Evolutionary conservation across 1,140 invertebrate genomes (phyloP), one percentile per base, ranked within the genome.

Genomic region (Lasioglossum albipes): DNA sequence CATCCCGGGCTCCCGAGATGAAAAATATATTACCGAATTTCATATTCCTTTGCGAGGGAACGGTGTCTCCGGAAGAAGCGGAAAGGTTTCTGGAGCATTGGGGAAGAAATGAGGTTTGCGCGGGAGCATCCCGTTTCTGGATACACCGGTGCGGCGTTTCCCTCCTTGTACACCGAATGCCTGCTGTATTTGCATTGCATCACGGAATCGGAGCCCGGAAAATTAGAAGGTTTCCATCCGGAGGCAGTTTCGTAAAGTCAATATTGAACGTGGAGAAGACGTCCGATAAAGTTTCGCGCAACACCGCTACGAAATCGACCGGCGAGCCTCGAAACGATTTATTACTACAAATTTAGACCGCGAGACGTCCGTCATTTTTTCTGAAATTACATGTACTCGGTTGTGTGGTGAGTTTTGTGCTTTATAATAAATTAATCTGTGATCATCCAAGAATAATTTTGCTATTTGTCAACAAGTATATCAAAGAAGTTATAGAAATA

Each of bases 211-310:
- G 81, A 90, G 79, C 89, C 87, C 84, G 90, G 78, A 91, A 89
- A 92, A 92, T 92, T 91, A 89, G 87, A 91, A 85, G 86, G 85
- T 88, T 89, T 90, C 86, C 85, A 84, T 85, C 79, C 85, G 70
- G 61, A 81, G 76, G 83, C 88, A 86, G 85, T 86, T 88, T 89
- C 84, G 82, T 77, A 90, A 75, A 87, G 89, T 91, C 90, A 91
- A 91, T 91, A 91, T 91, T 91, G 87, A 91, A 89, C 76, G 73
- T 69, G 72, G 80, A 81, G 66, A 84, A 89, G 87, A 87, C 86
- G 88, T 86, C 83, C 73, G 89, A 89, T 89, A 84, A 91, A 90
- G 87, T 90, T 91, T 87, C 87, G 69, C 67, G 83, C 67, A 31
- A 68, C 79, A 27, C 68, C 59, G 18, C 16, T 65, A 45, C 20